Evolutionary conservation across 2,888 invertebrate genomes (phyloP), one percentile per base, ranked within the genome.

Genomic region (Dyspetes luteomarginatus): DNA sequence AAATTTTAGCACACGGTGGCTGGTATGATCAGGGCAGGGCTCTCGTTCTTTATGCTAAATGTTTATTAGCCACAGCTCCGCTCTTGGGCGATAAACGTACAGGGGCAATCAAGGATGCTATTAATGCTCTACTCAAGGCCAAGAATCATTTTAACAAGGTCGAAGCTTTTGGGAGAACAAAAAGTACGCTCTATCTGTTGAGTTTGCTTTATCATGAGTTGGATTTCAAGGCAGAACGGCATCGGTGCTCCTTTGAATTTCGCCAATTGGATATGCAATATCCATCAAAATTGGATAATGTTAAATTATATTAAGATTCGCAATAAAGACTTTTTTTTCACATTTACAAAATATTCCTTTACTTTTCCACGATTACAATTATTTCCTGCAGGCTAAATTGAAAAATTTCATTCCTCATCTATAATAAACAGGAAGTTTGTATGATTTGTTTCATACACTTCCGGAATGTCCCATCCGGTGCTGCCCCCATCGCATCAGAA

Each of bases 171-270:
- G 94, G 95, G 2, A 94, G 96, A 86, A 94, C 96, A 1, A 95
- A 97, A 88, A 96, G 96, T 88, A 94, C 95, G 0, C 93, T 95
- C 85, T 95, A 95, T 90, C 93, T 96, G 85, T 95, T 95, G 92
- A 86, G 90, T 82, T 75, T 87, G 84, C 93, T 97, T 0, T 97
- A 96, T 88, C 94, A 98, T 87, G 95, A 96, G 83, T 93, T 97
- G 1, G 95, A 96, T 1, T 94, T 95, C 88, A 93, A 93, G 12
- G 93, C 94, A 0, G 95, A 97, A 85, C 94, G 97, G 81, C 97
- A 98, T 91, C 96, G 95, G 86, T 96, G 95, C 89, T 96, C 98
- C 0, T 95, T 96, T 88, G 96, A 97, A 92, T 97, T 96, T 89
- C 94, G 96, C 80, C 95, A 96, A 84, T 93, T 97, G 65, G 96